Evolutionary conservation across 2,888 invertebrate genomes (phyloP), one percentile per base, ranked within the genome.

Genomic region (Neoascia interrupta): DNA sequence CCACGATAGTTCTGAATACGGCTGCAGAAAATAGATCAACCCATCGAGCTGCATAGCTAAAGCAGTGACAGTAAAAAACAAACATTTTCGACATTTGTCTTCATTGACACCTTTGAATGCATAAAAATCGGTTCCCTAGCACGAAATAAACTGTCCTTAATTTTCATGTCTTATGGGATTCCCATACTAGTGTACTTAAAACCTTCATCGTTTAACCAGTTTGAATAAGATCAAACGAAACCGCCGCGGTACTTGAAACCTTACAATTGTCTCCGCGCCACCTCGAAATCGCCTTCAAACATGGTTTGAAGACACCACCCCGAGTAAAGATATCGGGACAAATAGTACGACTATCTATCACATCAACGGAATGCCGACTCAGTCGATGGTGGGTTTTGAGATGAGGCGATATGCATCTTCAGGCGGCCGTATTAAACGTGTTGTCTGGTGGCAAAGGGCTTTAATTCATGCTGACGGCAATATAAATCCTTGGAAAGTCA

Each of bases 321-420:
- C 60, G 64, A 72, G 72, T 73, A 79, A 61, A 79, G 79, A 79
- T 79, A 79, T 79, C 66, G 72, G 72, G 72, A 79, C 72, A 79
- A 79, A 79, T 79, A 79, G 72, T 72, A 73, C 54, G 60, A 61
- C 66, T 79, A 79, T 79, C 79, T 79, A 79, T 79, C 72, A 79
- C 79, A 76, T 76, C 76, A 66, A 56, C 45, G 18, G 45, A 73
- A 73, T 73, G 72, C 66, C 60, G 68, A 47, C 74, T 37, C 47
- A n/a, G 34, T 60, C 21, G 34, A 26, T 43, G 37, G 19, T 43
- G 53, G 53, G 36, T n/a, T 58, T 37, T 53, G 37, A 37, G 28
- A 41, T 11, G 36, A 16, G 39, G 21, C 21, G 79, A 79, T 79
- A 79, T 73, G 66, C 43, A 79, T 79, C 79, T 73, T 49, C 60